Evolutionary conservation across 2,113 vertebrate species (phyloP).

Genomic region (Jacana jacana): DNA sequence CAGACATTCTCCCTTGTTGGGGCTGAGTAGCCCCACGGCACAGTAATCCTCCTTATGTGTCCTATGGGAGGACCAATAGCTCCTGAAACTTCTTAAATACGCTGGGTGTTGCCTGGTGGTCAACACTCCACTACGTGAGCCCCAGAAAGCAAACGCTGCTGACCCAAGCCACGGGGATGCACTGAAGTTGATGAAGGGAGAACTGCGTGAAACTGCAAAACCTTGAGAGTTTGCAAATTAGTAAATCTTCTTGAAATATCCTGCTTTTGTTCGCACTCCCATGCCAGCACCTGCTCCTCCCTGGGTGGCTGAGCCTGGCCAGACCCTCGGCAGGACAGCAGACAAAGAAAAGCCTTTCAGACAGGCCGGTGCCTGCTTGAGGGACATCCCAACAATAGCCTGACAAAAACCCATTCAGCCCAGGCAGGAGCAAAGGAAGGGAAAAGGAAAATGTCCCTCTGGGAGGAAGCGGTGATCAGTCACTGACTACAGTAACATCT

Average conservation of each 20-base stretch:
- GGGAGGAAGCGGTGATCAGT: constrained; percentile 10
- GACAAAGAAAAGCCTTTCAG: constrained; percentile 45
- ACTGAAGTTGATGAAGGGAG: fast-evolving
- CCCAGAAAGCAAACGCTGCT: fast-evolving
- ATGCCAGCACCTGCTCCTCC: constrained; percentile 40
- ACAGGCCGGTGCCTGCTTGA: neutral
- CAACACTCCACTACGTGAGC: fast-evolving
- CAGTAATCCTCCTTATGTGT: neutral
- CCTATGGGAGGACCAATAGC: fast-evolving
- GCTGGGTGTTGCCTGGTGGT: neutral
- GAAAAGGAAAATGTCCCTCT: neutral
- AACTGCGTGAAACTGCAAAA: neutral
- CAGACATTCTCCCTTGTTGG: neutral
- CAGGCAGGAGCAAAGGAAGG: neutral
- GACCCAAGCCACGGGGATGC: fast-evolving
- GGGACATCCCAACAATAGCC: constrained; percentile 24
- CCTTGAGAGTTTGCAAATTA: neutral
- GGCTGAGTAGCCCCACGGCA: neutral
- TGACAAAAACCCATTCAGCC: neutral
- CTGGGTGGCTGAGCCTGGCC: constrained; percentile 36
- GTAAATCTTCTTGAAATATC: neutral
- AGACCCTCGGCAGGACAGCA: neutral
- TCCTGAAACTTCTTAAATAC: neutral
- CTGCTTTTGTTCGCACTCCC: constrained; percentile 16
- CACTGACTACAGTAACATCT: constrained; percentile 6